Base-by-base conservation (phyloP, 2,113 vertebrate species). In the Dromaius novaehollandiae region DNA sequence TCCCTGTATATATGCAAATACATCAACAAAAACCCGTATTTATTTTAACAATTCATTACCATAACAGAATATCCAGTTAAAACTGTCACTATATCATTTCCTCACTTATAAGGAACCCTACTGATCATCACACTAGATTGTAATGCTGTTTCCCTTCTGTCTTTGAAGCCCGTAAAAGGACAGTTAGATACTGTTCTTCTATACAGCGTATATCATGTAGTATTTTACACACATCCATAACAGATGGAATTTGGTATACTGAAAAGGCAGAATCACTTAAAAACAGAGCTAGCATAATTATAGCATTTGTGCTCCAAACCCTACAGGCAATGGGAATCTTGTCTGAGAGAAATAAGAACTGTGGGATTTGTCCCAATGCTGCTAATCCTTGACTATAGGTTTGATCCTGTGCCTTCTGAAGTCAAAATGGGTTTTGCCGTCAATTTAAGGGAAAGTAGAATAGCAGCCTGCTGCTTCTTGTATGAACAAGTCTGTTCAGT, bases 201-300 rank as follows among this genome's bases (percentile, higher is more conserved):
- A 48, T 25, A 53, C 2, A 61, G 8, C 1, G 0, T 38, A 84
- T 60, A 51, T 42, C 0, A 1, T 18, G 18, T 7, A 81, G 26
- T 46, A 51, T 61, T 82, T 84, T 3, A 77, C 7, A 7, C 4
- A 66, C 21, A 25, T 86, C 92, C 56, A 36, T 40, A 61, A 34
- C 56, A 44, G 13, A 53, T 44, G 22, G 24, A 89, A 36, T 44
- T 32, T 66, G 15, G 28, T 46, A 60, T 13, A 73, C 22, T 22
- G 19, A 55, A 44, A 81, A 56, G 40, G 18, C 32, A 42, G 19
- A 95, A 71, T 44, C 21, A 71, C 25, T 73, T 84, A 36, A 79
- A 32, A 75, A 82, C 14, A 89, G 36, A 81, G 25, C 13, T 80
- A 65, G 58, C 17, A 44, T 82, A 68, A 68, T 68, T 68, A 68